Evolutionary conservation across 1,140 invertebrate species (phyloP).

Genomic region (Drosophila ogumai): DNA sequence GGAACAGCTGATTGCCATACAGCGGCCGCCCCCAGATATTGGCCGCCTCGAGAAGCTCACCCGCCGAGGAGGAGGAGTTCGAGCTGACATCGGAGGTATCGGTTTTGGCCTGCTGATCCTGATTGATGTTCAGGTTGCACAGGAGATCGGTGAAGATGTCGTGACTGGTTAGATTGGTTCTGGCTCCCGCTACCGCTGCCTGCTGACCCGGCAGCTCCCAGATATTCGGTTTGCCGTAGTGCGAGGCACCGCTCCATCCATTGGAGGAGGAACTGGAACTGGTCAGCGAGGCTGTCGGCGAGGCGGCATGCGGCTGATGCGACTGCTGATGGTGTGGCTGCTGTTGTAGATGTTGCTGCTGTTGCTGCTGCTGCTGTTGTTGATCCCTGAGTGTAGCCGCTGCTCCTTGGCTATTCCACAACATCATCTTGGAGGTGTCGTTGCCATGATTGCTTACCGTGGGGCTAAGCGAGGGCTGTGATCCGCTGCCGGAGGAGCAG

Average conservation of each 20-base stretch:
- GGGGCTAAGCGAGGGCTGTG: slow-evolving; percentile 80
- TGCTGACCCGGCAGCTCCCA: slow-evolving; percentile 71
- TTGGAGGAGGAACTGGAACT: slow-evolving; percentile 55
- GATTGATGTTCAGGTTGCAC: slow-evolving; percentile 68
- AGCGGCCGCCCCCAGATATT: slow-evolving; percentile 59
- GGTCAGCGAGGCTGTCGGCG: slow-evolving; percentile 68
- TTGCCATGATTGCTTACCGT: slow-evolving; percentile 79
- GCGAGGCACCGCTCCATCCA: slow-evolving; percentile 44
- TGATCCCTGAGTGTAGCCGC: slow-evolving; percentile 61
- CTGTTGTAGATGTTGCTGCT: slow-evolving; percentile 11
- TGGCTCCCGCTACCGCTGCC: slow-evolving; percentile 12
- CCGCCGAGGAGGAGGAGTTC: slow-evolving; percentile 68
- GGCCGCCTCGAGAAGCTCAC: slow-evolving; percentile 60
- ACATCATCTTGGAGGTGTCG: slow-evolving; percentile 67
- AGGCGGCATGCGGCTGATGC: slow-evolving; percentile 61
- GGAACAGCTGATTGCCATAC: slow-evolving; percentile 32
- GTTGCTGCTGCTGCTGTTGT: slow-evolving; percentile 41
- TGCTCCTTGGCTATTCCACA: slow-evolving; percentile 39
- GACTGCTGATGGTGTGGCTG: slow-evolving; percentile 32
- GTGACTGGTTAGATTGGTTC: slow-evolving; percentile 29
- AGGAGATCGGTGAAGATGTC: slow-evolving; percentile 82
- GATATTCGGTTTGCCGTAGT: slow-evolving; percentile 75
- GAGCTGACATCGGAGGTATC: slow-evolving; percentile 73
- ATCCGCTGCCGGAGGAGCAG: slow-evolving; percentile 77
- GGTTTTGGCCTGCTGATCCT: slow-evolving; percentile 45